These are phyloP conservation scores for Volucella inflata DNA, from an alignment of 2,888 invertebrate species.

Conservation along the genomic window DNA sequence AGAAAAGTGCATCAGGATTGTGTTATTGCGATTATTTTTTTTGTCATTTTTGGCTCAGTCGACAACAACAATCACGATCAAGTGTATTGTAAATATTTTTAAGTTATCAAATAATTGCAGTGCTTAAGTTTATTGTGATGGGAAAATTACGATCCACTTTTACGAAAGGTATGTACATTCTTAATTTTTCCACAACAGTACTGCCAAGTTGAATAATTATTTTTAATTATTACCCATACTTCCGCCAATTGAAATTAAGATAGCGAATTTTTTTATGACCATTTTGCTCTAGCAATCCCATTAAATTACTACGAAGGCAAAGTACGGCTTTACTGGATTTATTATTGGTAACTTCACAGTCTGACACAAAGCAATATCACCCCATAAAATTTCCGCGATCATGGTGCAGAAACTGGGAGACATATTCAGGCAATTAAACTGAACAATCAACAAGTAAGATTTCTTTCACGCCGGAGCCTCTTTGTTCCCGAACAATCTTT, in stretches of 20 bases:
- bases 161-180: no score
- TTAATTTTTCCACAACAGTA: no score
- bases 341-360: slow-evolving; percentile 49
- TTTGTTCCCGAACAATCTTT: slow-evolving; percentile 27
- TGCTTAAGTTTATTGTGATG: no score
- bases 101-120: background rate
- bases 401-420: slow-evolving; percentile 4
- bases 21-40: no score
- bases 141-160: no score
- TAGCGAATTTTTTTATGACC: slow-evolving; percentile 35
- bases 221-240: slow-evolving; percentile 48
- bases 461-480: slow-evolving; percentile 26
- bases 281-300: slow-evolving; percentile 21
- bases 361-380: slow-evolving; percentile 38
- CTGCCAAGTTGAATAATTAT: slow-evolving; percentile 5
- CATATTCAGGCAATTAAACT: slow-evolving; percentile 15
- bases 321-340: slow-evolving; percentile 54
- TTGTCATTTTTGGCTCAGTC: no score
- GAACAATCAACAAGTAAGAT: slow-evolving; percentile 42
- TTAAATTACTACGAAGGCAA: slow-evolving; percentile 27
- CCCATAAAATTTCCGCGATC: slow-evolving; percentile 4
- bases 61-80: no score
- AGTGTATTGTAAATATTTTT: no score
- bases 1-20: no score
- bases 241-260: slow-evolving; percentile 68